Evolutionary conservation across 2,888 invertebrate species (phyloP).

Genomic region (Mythimna pallens): DNA sequence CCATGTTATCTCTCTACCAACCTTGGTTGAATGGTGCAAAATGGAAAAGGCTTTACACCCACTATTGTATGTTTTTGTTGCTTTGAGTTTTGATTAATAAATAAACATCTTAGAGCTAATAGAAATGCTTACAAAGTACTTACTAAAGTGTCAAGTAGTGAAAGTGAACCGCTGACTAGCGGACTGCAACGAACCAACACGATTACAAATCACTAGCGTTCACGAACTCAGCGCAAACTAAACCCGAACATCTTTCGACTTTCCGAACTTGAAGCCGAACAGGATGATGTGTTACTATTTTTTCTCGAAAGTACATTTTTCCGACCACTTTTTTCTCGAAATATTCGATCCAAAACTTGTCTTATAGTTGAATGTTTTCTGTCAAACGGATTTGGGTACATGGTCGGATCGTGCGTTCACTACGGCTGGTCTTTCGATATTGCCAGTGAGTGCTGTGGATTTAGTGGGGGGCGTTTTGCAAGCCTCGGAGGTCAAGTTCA

Average conservation of each 20-base stretch:
- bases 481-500: conserved; percentile 74
- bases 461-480: conserved; percentile 68
- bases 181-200: conserved; percentile 61
- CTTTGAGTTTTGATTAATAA: neutral
- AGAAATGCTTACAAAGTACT: conserved; percentile 42
- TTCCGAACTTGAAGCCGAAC: conserved; percentile 66
- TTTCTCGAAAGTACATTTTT: conserved; percentile 78
- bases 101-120: neutral
- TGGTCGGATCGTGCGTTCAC: conserved; percentile 77
- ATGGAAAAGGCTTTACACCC: too few relatives aligned
- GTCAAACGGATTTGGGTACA: conserved; percentile 93
- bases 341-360: conserved; percentile 91
- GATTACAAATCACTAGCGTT: conserved; percentile 57
- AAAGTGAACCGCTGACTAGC: conserved; percentile 57
- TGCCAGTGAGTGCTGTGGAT: conserved; percentile 47
- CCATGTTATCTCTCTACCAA: too few relatives aligned
- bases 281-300: conserved; percentile 72
- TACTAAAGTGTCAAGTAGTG: conserved; percentile 63
- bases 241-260: conserved; percentile 63
- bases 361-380: conserved; percentile 93
- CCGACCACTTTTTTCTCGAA: conserved; percentile 82
- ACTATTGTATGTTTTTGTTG: too few relatives aligned
- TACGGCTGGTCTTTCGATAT: conserved; percentile 67
- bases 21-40: too few relatives aligned
- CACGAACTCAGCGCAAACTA: conserved; percentile 60